Evolutionary conservation across 2,888 invertebrate species (phyloP).

Genomic region (Agapostemon virescens): DNA sequence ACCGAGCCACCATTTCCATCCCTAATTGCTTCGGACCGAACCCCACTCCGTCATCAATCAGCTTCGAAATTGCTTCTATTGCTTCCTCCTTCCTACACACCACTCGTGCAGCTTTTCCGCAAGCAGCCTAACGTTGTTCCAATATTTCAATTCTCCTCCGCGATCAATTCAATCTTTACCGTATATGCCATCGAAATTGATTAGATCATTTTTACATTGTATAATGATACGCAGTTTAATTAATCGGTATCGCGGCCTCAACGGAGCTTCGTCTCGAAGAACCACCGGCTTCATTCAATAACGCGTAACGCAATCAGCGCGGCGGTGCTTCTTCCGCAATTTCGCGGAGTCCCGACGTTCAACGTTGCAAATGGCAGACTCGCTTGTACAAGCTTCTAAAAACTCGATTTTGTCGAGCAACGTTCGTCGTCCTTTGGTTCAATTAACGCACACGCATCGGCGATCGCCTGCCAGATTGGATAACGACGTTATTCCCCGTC

Average conservation of each 20-base stretch:
- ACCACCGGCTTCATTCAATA: background rate
- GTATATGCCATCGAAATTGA: too few relatives aligned
- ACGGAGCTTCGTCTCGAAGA: background rate
- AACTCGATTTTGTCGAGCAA: background rate
- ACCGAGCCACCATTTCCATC: constrained; percentile 67
- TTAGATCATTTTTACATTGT: background rate
- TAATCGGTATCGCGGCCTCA: too few relatives aligned
- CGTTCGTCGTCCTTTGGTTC: background rate
- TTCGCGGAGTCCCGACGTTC: background rate
- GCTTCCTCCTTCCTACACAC: constrained; percentile 14
- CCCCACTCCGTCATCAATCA: constrained; percentile 44
- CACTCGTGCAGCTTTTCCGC: background rate
- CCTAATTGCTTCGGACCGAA: constrained; percentile 64
- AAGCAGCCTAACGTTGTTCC: constrained; percentile 4
- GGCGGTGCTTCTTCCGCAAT: background rate
- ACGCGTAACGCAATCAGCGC: constrained; percentile 1
- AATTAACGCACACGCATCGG: constrained; percentile 11
- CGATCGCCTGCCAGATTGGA: constrained; percentile 18
- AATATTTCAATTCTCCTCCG: background rate
- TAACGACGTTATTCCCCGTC: constrained; percentile 29
- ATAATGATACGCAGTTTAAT: background rate
- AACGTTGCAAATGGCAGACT: background rate
- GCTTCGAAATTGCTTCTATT: background rate
- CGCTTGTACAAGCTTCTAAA: background rate
- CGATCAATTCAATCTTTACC: background rate